phyloP scores from a whole-genome alignment of 2,797 vertebrate species.

The Emydoidea blandingii region DNA sequence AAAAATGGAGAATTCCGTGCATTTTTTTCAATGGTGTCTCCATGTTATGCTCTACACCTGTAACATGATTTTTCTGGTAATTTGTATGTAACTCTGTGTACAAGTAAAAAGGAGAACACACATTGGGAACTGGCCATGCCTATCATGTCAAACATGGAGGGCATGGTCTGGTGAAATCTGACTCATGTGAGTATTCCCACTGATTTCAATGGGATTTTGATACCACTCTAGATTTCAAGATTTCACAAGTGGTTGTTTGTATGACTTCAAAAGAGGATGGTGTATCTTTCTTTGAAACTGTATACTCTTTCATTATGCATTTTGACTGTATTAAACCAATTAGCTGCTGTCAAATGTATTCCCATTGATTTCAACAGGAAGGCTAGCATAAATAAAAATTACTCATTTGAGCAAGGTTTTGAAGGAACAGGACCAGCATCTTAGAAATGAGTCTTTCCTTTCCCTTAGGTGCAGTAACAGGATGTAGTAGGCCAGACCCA shows the following conservation, averaged over 20 bases:
- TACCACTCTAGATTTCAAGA: neutral
- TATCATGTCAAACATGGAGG: neutral
- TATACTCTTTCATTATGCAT: neutral
- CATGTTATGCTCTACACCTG: neutral
- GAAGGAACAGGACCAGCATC: conserved; percentile 5
- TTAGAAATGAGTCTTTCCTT: neutral
- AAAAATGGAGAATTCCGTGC: conserved; percentile 55
- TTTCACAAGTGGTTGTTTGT: neutral
- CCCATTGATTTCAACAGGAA: neutral
- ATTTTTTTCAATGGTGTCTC: neutral
- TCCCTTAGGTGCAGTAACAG: neutral
- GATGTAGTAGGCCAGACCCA: neutral
- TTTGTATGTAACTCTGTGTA: conserved; percentile 6
- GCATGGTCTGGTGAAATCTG: neutral
- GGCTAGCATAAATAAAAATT: conserved; percentile 14
- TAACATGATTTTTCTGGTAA: conserved; percentile 8
- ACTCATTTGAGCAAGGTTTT: neutral
- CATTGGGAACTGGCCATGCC: neutral
- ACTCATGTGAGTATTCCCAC: neutral
- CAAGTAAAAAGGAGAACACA: neutral
- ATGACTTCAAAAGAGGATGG: neutral
- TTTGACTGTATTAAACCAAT: neutral
- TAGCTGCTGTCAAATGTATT: neutral
- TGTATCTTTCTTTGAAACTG: neutral
- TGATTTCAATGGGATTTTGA: neutral